Evolutionary conservation across 2,113 vertebrate species (phyloP).

Genomic region (Seriola rivoliana): DNA sequence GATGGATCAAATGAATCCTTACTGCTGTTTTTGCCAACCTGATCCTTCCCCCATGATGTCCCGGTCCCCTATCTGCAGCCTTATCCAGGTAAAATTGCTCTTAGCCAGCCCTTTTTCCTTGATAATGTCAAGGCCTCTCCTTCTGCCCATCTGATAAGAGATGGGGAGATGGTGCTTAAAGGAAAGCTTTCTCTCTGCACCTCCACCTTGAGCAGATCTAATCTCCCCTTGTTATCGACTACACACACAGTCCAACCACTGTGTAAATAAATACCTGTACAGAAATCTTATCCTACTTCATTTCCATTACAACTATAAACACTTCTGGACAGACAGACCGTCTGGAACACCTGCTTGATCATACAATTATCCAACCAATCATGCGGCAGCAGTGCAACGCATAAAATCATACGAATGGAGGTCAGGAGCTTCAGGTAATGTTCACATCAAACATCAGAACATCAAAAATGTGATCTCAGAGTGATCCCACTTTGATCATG

Average conservation of each 20-base stretch:
- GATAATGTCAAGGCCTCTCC: conserved; percentile 62
- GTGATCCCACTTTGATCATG: not conserved
- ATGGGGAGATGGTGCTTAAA: conserved; percentile 31
- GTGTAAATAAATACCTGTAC: conserved; percentile 32
- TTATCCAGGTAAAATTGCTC: conserved; percentile 50
- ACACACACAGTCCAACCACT: not conserved
- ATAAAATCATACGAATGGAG: not conserved
- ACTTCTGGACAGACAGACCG: not conserved
- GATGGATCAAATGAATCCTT: conserved; percentile 26
- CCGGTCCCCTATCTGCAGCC: conserved; percentile 1
- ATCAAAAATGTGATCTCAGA: not conserved
- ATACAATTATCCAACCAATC: not conserved
- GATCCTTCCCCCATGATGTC: conserved; percentile 32
- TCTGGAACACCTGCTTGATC: not conserved
- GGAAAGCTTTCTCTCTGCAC: conserved; percentile 52
- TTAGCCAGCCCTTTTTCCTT: conserved; percentile 14
- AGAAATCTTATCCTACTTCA: not conserved
- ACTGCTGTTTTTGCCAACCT: conserved; percentile 7
- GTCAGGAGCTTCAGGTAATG: not conserved
- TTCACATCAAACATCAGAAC: not conserved
- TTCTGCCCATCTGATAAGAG: conserved; percentile 67
- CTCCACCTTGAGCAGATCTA: conserved; percentile 46
- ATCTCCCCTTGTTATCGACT: conserved; percentile 37
- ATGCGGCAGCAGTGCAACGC: not conserved
- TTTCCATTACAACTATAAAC: not conserved